Percentiles rank a stretch among this genome's conserved stretches.
These are phyloP conservation scores for Tragelaphus imberbis DNA, from an alignment of 2,113 vertebrate genomes.

Conservation along the genomic window DNA sequence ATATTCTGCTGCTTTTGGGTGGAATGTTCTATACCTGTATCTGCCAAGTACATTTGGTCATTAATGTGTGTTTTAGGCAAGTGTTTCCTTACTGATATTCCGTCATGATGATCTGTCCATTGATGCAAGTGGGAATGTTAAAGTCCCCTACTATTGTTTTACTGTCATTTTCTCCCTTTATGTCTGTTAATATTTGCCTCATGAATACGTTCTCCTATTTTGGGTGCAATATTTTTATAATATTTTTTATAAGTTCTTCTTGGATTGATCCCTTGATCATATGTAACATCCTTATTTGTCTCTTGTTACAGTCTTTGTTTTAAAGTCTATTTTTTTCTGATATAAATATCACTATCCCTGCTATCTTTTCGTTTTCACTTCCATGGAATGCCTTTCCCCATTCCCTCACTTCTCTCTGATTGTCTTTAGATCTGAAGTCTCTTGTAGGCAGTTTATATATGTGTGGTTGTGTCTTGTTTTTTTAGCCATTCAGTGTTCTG, in stretches of 20 bases:
- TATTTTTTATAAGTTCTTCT: background rate
- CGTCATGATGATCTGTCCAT: background rate
- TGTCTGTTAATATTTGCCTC: background rate
- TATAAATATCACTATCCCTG: background rate
- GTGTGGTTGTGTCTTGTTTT: background rate
- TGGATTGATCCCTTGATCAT: background rate
- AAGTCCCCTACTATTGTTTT: background rate
- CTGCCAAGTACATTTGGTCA: background rate
- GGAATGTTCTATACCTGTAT: background rate
- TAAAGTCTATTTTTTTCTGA: background rate
- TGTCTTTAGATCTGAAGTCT: background rate
- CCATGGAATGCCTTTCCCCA: too few species aligned
- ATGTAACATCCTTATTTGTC: background rate
- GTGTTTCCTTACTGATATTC: background rate
- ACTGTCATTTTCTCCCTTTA: background rate
- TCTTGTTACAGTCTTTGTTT: background rate
- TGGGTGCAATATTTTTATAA: background rate
- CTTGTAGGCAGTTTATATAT: background rate
- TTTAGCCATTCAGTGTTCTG: background rate
- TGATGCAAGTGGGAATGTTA: background rate
- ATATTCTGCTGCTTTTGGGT: background rate
- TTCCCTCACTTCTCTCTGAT: background rate
- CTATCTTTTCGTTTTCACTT: background rate
- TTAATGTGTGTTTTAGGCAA: background rate
- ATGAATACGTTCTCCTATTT: background rate